Evolutionary conservation across 2,888 invertebrate genomes (phyloP).

Genomic region (Tholera decimalis): DNA sequence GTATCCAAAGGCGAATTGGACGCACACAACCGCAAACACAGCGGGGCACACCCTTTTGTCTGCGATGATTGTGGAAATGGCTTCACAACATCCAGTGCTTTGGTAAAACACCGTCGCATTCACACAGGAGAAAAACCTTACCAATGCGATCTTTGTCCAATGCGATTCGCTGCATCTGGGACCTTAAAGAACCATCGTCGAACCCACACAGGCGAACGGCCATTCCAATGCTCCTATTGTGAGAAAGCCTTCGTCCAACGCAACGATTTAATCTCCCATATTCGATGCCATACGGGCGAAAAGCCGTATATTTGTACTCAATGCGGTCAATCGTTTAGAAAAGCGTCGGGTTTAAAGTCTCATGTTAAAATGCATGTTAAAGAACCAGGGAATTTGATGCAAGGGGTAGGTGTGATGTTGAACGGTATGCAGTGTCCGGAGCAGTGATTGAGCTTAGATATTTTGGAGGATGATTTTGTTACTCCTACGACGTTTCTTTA

Average conservation of each 20-base stretch:
- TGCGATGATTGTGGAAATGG: constrained; percentile 90
- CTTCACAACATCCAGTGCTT: constrained; percentile 92
- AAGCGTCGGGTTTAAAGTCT: constrained; percentile 87
- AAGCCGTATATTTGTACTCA: constrained; percentile 84
- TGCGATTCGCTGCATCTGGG: constrained; percentile 90
- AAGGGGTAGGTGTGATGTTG: constrained; percentile 55
- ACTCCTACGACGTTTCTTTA: no score
- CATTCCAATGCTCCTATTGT: constrained; percentile 90
- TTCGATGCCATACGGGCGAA: constrained; percentile 91
- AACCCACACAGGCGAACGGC: constrained; percentile 92
- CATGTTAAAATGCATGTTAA: constrained; percentile 87
- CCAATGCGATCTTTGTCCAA: constrained; percentile 91
- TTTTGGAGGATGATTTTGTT: no score
- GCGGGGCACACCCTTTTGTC: constrained; percentile 92
- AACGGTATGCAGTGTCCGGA: constrained; percentile 54
- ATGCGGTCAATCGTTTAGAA: constrained; percentile 90
- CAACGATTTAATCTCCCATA: constrained; percentile 91
- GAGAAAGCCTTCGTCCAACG: constrained; percentile 91
- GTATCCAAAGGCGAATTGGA: constrained; percentile 90
- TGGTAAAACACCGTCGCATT: constrained; percentile 91
- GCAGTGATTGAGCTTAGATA: constrained; percentile 24
- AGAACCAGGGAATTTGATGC: constrained; percentile 41
- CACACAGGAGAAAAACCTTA: constrained; percentile 92
- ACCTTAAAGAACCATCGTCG: constrained; percentile 91
- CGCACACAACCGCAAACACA: constrained; percentile 91